phyloP scores from a whole-genome alignment of 2,113 vertebrate species.

The Corythornis vintsioides region DNA sequence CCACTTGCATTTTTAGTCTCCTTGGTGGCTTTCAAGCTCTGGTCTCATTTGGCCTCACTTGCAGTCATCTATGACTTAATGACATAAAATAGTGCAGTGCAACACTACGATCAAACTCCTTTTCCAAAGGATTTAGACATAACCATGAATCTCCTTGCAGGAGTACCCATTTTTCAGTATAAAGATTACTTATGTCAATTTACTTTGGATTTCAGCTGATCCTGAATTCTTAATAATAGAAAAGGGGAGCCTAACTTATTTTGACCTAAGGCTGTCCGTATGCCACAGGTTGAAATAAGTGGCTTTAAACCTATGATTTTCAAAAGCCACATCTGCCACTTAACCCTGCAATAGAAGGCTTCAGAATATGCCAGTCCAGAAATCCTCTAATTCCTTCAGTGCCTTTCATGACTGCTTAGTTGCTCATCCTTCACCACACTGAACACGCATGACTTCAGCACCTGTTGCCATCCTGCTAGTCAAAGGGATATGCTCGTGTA shows the following conservation, averaged over 20 bases:
- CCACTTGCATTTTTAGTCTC: background rate
- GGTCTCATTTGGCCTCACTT: background rate
- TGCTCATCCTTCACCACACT: background rate
- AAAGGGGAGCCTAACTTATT: background rate
- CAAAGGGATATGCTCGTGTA: background rate
- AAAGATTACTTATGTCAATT: constrained; percentile 11
- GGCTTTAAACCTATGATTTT: background rate
- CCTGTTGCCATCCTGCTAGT: background rate
- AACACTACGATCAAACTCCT: background rate
- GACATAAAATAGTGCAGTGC: background rate
- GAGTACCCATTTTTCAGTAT: background rate
- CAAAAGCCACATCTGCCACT: background rate
- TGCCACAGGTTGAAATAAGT: background rate
- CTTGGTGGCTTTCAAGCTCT: background rate
- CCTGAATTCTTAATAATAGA: constrained; percentile 27
- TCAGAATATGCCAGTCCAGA: background rate
- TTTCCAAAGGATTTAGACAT: background rate
- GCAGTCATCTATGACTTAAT: background rate
- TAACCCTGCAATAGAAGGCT: background rate
- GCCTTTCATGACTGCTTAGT: background rate
- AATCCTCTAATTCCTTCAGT: background rate
- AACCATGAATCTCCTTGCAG: background rate
- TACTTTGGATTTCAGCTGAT: constrained; percentile 37
- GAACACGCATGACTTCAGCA: background rate
- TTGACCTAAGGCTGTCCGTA: background rate